Conservation (phyloP, 2,113 vertebrate species). For the Gymnocephalus cernua region DNA sequence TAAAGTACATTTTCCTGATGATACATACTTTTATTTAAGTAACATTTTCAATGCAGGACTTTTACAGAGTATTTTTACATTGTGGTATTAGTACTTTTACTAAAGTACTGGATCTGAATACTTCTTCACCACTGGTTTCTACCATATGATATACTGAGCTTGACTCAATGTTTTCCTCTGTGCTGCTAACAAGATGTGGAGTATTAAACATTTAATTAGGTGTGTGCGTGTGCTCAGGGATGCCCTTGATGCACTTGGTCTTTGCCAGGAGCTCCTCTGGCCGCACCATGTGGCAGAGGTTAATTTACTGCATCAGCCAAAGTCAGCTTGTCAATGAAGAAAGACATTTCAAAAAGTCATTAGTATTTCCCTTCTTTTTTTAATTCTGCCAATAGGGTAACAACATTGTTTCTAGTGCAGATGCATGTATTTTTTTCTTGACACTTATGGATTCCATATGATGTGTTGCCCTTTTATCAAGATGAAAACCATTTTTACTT, state of each 20-base stretch:
- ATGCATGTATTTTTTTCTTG: no score
- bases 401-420: background rate
- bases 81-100: no score
- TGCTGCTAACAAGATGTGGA: slow-evolving; percentile 7
- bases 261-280: slow-evolving; percentile 33
- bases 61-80: no score
- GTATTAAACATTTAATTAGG: slow-evolving; percentile 4
- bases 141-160: background rate
- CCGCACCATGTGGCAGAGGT: slow-evolving; percentile 6
- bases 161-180: slow-evolving; percentile 7
- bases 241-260: slow-evolving; percentile 51
- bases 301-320: background rate
- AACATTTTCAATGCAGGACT: no score
- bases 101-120: no score
- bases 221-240: background rate
- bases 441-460: background rate
- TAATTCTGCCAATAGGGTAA: background rate
- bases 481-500: background rate
- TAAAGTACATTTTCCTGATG: no score
- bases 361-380: background rate
- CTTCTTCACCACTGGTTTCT: no score
- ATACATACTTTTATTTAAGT: no score
- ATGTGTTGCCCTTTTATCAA: background rate
- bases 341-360: background rate
- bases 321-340: background rate